Conservation (phyloP, 2,888 invertebrate species). For the Nephrotoma flavescens region DNA sequence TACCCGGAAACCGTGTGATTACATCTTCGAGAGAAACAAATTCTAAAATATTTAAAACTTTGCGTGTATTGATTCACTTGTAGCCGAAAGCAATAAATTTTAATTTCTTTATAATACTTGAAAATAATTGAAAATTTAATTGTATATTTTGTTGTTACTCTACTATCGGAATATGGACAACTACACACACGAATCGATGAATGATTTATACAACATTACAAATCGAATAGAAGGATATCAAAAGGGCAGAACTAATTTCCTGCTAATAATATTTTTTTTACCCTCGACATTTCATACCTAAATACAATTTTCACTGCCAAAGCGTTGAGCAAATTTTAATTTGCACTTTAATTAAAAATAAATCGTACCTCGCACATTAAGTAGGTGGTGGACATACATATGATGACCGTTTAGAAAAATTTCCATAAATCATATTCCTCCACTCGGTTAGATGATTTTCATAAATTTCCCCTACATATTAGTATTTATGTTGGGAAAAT, state of each 20-base stretch:
- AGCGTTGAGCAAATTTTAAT: background rate
- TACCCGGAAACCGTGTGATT: background rate
- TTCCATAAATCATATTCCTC: background rate
- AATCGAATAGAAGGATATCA: background rate
- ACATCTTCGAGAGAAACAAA: background rate
- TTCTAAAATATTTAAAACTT: background rate
- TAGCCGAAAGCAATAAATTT: background rate
- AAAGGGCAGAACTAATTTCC: background rate
- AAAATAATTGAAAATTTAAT: background rate
- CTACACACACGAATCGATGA: background rate
- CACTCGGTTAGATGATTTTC: background rate
- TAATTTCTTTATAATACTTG: background rate
- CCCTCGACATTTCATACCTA: background rate
- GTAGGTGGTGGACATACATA: background rate
- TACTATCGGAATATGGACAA: background rate
- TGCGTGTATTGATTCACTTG: background rate
- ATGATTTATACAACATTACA: background rate
- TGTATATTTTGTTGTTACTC: background rate
- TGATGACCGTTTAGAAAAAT: background rate
- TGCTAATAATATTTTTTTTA: background rate
- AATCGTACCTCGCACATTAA: background rate
- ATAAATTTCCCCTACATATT: background rate
- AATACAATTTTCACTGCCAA: background rate
- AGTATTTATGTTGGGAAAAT: background rate
- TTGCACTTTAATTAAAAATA: background rate